Evolutionary conservation across 2,797 vertebrate species (phyloP), one percentile per base, ranked within the genome.

Genomic region (Crypturellus tataupa): DNA sequence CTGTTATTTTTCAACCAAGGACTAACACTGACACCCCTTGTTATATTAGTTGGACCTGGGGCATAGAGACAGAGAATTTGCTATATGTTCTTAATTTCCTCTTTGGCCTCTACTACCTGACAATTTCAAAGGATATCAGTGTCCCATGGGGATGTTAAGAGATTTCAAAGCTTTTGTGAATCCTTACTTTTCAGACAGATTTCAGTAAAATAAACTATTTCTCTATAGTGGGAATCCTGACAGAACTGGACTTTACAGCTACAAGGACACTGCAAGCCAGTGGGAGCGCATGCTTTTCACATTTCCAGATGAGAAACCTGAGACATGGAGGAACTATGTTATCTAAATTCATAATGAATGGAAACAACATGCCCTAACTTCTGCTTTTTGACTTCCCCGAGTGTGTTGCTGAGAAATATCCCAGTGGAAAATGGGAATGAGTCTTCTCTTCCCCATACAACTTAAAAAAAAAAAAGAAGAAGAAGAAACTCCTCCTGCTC

Each of bases 1-100:
- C 31, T 78, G 83, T 83, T 85, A 31, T 90, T 47, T 85, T 82
- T 80, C 92, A 93, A 87, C 90, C 77, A 86, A 53, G 47, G 47
- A 84, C 91, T 80, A 73, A 75, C 23, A 58, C 44, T 90, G 56
- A 51, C 87, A 86, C 0, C 40, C 55, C 73, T 90, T 72, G 53
- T 95, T 89, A 58, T 72, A 79, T 67, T 33, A 12, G 46, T 81
- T 79, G 37, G 37, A 64, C 16, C 35, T 42, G 29, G 70, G 71
- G 24, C 44, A 42, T 29, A 65, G 70, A 84, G 46, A 72, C 37
- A 90, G 85, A 84, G 70, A 89, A 31, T 56, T 76, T 33, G 83
- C 86, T 85, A 51, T 85, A 55, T 81, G 60, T 72, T 90, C 82
- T 86, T 60, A 60, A 78, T 91, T 94, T 37, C 68, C 27, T 76